Evolutionary conservation across 2,888 invertebrate genomes (phyloP), one percentile per base, ranked within the genome.

Genomic region (Drosophila monieri): DNA sequence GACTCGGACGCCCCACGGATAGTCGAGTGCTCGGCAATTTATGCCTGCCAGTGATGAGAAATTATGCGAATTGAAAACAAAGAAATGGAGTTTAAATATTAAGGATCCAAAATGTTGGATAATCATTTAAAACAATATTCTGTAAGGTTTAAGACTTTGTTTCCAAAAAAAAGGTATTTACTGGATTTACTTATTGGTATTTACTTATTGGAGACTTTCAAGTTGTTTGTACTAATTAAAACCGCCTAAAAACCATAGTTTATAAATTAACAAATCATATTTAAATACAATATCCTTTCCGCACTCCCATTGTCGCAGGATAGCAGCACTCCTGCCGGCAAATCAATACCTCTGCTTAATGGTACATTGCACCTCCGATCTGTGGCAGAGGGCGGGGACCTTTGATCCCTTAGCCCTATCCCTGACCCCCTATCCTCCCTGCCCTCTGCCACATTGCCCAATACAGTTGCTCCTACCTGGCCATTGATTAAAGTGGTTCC

Each of bases 401-500:
- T 51, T 41, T 27, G 51, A 47, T 70, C 41, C 43, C 41, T 14
- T 10, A 41, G 35, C 51, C 67, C 57, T 23, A 39, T 18, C n/a
- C 51, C 10, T 27, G 23, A 44, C 35, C 43, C 14, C 27, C 44
- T n/a, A 18, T 30, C 18, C 59, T 37, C n/a, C 48, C 23, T 18
- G 32, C 18, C 37, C 57, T 46, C 39, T 47, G 47, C 47, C 39
- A 9, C 27, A 9, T 27, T 18, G 8, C 57, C 43, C 15, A 15
- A 48, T 48, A 14, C 51, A 41, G 49, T 43, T 60, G 48, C 67
- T 46, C 61, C 67, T 49, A 49, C 66, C 72, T 81, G 83, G 79
- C 83, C 81, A 81, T 87, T 81, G 81, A 81, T 81, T 81, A 81
- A 81, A 81, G 81, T 81, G 88, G 77, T 87, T 78, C 74, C 72